A percentile compares a stretch with the other conserved stretches of the same genome.
Evolutionary conservation across 2,888 invertebrate genomes (phyloP).

Genomic region (Melieria picta): DNA sequence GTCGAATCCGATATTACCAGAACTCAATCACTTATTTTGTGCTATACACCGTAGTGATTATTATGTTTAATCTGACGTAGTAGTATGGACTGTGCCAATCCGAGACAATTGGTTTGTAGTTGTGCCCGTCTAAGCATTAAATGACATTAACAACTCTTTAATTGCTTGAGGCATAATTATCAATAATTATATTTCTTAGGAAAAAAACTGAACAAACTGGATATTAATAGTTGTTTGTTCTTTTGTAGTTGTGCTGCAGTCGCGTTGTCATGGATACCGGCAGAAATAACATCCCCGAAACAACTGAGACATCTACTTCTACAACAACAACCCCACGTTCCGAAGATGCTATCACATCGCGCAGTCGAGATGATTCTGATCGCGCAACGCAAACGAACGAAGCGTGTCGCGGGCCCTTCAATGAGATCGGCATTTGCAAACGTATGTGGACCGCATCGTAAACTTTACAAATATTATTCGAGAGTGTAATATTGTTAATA

Average conservation of each 20-base stretch:
- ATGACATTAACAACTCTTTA: no score
- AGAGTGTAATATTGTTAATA: not conserved
- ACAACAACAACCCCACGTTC: slow-evolving; percentile 13
- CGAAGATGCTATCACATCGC: not conserved
- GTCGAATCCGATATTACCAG: no score
- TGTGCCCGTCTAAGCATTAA: no score
- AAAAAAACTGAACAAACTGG: not conserved
- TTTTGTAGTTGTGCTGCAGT: slow-evolving; percentile 42
- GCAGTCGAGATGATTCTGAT: not conserved
- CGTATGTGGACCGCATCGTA: slow-evolving; percentile 36
- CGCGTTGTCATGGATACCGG: slow-evolving; percentile 9
- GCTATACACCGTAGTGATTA: no score
- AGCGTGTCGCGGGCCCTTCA: slow-evolving; percentile 39
- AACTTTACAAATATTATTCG: not conserved
- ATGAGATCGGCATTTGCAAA: slow-evolving; percentile 38
- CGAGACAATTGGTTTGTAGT: no score
- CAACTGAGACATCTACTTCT: not conserved
- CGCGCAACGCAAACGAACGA: slow-evolving; percentile 21
- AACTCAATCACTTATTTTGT: no score
- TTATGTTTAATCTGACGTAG: no score
- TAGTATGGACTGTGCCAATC: no score
- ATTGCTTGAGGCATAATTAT: no score
- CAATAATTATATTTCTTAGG: no score
- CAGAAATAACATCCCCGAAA: not conserved
- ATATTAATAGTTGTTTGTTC: not conserved